These are phyloP conservation scores for Metallyticus violacea DNA, from an alignment of 2,888 invertebrate genomes.

Conservation along the genomic window DNA sequence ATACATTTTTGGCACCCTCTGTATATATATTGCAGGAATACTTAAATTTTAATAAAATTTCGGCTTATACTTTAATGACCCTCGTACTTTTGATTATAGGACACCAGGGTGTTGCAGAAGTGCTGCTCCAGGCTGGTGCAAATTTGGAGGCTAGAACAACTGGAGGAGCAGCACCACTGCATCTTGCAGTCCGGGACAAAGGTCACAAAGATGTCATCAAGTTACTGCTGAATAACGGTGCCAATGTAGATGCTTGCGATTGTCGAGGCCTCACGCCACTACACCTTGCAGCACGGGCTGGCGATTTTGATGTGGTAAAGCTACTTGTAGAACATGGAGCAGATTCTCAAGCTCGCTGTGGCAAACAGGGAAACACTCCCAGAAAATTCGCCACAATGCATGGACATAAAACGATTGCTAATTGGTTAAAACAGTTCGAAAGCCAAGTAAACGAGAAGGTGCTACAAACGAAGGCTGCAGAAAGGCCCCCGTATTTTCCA, in stretches of 20 bases:
- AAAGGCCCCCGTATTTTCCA: neutral
- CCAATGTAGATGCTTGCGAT: neutral
- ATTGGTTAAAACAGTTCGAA: neutral
- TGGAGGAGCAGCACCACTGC: neutral
- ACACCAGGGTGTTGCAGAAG: neutral
- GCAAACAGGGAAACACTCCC: neutral
- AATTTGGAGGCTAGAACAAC: neutral
- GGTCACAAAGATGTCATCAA: neutral
- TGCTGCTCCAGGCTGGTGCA: neutral
- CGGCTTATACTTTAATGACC: no score
- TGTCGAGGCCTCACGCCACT: neutral
- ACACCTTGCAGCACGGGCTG: neutral
- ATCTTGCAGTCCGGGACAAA: neutral
- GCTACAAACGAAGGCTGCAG: no score
- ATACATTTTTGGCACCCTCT: no score
- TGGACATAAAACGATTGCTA: neutral
- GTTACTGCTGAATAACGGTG: neutral
- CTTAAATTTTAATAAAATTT: no score
- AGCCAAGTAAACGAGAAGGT: neutral
- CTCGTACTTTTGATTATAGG: neutral
- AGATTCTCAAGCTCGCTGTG: neutral
- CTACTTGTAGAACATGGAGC: neutral
- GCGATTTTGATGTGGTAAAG: neutral
- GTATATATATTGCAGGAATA: no score
- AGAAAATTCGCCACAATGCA: neutral